Conservation (phyloP, 2,797 vertebrate genomes). For the Poeciliopsis paucimaculata region DNA sequence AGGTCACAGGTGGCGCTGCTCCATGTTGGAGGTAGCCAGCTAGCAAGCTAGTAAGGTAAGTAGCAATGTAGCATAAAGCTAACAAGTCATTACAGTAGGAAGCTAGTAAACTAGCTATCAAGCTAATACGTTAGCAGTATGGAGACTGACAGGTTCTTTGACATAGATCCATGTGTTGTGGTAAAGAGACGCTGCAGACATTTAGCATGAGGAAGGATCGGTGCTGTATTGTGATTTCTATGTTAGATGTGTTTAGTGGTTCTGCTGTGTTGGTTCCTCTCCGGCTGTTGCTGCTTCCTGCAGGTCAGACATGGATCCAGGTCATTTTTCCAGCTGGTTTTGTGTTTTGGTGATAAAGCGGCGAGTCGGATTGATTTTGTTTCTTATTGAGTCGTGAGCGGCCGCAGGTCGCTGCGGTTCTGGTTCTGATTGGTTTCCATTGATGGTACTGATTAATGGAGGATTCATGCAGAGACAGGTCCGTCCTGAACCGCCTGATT, state of each 20-base stretch:
- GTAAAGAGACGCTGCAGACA: background rate
- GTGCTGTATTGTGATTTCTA: too few species aligned
- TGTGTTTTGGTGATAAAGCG: background rate
- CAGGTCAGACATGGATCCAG: too few species aligned
- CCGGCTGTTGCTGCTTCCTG: background rate
- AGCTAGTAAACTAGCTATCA: too few species aligned
- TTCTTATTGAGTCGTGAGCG: background rate
- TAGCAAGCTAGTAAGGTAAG: too few species aligned
- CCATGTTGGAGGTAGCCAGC: too few species aligned
- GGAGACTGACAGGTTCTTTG: too few species aligned
- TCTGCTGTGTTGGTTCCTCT: too few species aligned
- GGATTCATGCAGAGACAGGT: background rate
- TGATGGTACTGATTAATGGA: background rate
- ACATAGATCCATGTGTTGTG: background rate
- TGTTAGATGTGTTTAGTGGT: background rate
- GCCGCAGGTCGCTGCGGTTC: background rate
- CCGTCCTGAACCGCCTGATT: constrained; percentile 1
- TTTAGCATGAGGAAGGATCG: background rate
- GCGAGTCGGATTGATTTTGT: background rate
- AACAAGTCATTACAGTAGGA: too few species aligned
- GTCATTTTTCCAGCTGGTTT: background rate
- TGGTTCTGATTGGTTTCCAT: background rate
- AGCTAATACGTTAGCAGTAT: too few species aligned
- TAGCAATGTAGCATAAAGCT: too few species aligned
- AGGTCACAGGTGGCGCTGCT: too few species aligned